Base-by-base conservation (phyloP, 1,140 invertebrate genomes). In the Stenopsyche tienmushanensis region DNA sequence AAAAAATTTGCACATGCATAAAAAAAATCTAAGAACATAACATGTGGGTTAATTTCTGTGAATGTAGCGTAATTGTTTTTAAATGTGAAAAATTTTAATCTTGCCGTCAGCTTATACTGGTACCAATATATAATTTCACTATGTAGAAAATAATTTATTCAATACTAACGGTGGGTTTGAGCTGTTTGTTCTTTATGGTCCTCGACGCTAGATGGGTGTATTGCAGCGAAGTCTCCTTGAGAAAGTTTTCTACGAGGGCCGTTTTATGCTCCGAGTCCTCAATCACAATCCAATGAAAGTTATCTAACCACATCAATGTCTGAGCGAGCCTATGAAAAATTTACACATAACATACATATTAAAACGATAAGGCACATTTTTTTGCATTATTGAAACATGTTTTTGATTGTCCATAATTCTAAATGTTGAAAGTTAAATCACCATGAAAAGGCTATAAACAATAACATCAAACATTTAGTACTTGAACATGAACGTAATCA, bases 211-310 rank as follows among this genome's bases (percentile, higher is more conserved):
- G 78, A 80, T 96, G 94, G 23, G 93, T 95, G 72, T 88, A 90
- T 50, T 83, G 77, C 1, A 96, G 73, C 13, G 83, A 83, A 13
- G 89, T 88, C 24, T 89, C 83, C 42, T 83, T 78, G 9, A 99
- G 75, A n/a, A 99, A 83, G 65, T 90, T 89, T 1, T 80, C 83
- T 0, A 99, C 94, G 50, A 97, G 79, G 25, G 83, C 73, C 0
- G 90, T 93, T 73, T 90, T 94, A 10, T 76, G 77, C 1, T 83
- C 78, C 0, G 92, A 81, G 79, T 99, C 97, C 80, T 99, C 97
- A 8, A 99, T 84, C 34, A 99, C 77, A 70, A 99, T 93, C 97
- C 97, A 99, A 76, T 98, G 95, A 58, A 98, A 83, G 74, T 94
- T 93, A 55, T 90, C 88, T 24, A 97, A 86, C 63, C 93, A 84